Conservation (phyloP, 2,113 vertebrate genomes). For the Eurypyga helias region DNA sequence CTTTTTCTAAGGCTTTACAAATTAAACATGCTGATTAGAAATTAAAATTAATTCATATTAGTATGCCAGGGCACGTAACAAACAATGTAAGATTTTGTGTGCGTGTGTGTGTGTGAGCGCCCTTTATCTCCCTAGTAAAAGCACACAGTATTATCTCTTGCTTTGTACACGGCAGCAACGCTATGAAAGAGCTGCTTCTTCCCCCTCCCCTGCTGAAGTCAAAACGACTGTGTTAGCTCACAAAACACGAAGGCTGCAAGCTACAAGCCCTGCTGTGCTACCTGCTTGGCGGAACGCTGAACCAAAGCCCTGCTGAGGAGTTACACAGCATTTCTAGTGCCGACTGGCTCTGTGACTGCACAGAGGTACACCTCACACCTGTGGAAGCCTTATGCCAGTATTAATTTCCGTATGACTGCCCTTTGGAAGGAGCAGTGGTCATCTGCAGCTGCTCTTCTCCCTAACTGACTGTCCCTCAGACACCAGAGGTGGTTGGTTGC, state of each 20-base stretch:
- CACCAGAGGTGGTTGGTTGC: fast-evolving
- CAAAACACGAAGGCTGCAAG: neutral
- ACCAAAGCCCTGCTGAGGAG: fast-evolving
- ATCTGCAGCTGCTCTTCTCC: neutral
- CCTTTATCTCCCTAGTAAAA: neutral
- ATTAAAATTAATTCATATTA: slow-evolving; percentile 41
- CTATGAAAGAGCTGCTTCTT: neutral
- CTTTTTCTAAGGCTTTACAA: slow-evolving; percentile 21
- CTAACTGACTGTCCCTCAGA: fast-evolving
- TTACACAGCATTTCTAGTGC: neutral
- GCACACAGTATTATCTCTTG: neutral
- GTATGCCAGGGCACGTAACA: neutral
- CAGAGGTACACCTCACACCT: neutral
- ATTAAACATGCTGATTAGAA: slow-evolving; percentile 20
- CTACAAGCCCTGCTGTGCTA: neutral
- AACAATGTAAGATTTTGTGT: neutral
- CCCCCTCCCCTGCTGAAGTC: neutral
- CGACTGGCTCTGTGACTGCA: neutral
- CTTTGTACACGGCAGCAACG: neutral
- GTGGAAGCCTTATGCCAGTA: neutral
- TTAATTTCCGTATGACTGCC: neutral
- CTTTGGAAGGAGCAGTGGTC: neutral
- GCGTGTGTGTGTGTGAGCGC: neutral
- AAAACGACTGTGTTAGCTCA: neutral
- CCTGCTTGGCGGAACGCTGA: neutral